A percentile compares a stretch with the other conserved stretches of the same genome.
phyloP scores from a whole-genome alignment of 2,113 vertebrate genomes.

The Cavia porcellus region DNA sequence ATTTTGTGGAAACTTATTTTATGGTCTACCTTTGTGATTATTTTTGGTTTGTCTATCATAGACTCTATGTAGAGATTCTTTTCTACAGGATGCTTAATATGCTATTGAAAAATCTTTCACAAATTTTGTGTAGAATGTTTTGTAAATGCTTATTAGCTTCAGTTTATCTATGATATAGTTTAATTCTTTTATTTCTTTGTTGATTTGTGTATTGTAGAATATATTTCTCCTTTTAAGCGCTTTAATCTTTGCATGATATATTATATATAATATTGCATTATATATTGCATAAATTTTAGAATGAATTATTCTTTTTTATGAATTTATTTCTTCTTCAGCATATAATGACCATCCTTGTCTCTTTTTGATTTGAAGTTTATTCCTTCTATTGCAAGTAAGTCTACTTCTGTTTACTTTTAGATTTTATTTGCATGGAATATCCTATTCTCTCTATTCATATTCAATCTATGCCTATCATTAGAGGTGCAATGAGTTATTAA shows the following conservation, averaged over 20 bases:
- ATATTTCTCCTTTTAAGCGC: neutral
- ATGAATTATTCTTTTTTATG: neutral
- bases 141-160: neutral
- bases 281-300: neutral
- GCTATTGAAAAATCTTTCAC: neutral
- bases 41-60: neutral
- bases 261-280: neutral
- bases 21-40: neutral
- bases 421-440: neutral
- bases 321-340: neutral
- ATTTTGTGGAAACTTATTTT: neutral
- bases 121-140: neutral
- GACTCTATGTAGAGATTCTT: neutral
- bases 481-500: no score
- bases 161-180: neutral
- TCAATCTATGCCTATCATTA: neutral
- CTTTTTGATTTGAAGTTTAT: neutral
- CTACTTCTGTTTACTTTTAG: neutral
- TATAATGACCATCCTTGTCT: neutral
- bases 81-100: no score
- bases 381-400: neutral
- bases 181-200: neutral
- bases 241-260: neutral
- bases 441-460: neutral
- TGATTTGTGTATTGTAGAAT: neutral